Base-by-base conservation (phyloP, 2,113 vertebrate genomes). In the Ammospiza nelsoni region DNA sequence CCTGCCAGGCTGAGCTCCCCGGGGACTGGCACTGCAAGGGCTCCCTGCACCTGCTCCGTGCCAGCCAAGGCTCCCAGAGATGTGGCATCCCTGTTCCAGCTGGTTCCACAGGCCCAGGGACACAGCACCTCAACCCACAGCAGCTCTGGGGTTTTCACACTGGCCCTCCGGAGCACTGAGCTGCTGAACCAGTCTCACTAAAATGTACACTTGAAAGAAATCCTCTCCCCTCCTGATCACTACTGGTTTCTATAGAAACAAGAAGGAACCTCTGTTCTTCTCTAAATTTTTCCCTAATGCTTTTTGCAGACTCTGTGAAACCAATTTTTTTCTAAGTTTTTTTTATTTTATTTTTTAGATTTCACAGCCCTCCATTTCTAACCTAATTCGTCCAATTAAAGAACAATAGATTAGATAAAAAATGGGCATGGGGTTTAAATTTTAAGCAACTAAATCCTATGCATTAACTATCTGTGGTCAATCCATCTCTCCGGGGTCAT, bases 171-270 rank as follows among this genome's bases (percentile, higher is more conserved):
- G 69, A 61, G 84, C 3, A 18, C 89, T 18, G 77, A 93, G 90
- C 95, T 84, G 91, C 92, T 55, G 89, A 93, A 93, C 79, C 48
- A 86, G 96, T 87, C 96, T 97, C 85, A 75, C 94, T 96, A 95
- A 95, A 96, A 81, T 67, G 90, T 85, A 84, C 87, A 95, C 97
- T 97, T 97, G 96, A 97, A 98, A 98, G 96, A 97, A 96, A 95
- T 94, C 89, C 91, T 97, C 93, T 75, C 95, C 97, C 93, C 82
- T 97, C 95, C 97, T 95, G 95, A 98, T 96, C 83, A 52, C 94
- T 97, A 95, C 67, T 94, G 93, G 97, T 98, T 98, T 98, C 98
- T 98, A 98, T 98, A 98, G 98, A 98, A 98, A 98, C 98, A 97
- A 98, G 97, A 97, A 97, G 95, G 94, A 96, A 98, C 97, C 95